phyloP scores from a whole-genome alignment of 1,140 invertebrate genomes.

The Dreissena rostriformis region DNA sequence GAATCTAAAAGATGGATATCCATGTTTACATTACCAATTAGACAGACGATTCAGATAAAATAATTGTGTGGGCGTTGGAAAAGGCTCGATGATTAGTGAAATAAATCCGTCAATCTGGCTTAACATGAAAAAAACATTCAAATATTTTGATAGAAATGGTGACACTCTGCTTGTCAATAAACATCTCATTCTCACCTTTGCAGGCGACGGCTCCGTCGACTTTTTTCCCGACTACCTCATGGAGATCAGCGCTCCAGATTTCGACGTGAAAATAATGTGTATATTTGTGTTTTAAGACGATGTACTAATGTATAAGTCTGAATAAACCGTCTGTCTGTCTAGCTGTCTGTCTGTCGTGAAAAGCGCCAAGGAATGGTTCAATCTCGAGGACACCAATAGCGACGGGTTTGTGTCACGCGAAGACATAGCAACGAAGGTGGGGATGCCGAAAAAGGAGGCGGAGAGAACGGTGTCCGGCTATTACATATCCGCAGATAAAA shows the following conservation, averaged over 20 bases:
- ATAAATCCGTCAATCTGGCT: too few species aligned
- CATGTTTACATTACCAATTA: too few species aligned
- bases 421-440: slow-evolving; percentile 66
- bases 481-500: slow-evolving; percentile 68
- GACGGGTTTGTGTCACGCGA: slow-evolving; percentile 68
- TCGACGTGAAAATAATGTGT: too few species aligned
- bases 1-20: too few species aligned
- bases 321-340: too few species aligned
- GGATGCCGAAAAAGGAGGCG: slow-evolving; percentile 62
- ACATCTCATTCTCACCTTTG: too few species aligned
- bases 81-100: too few species aligned
- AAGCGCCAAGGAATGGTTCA: slow-evolving; percentile 70
- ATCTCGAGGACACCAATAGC: slow-evolving; percentile 67
- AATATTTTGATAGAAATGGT: not conserved
- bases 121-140: not conserved
- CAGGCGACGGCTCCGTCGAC: slow-evolving; percentile 69
- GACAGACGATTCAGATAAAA: too few species aligned
- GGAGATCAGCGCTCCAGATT: slow-evolving; percentile 66
- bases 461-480: slow-evolving; percentile 66
- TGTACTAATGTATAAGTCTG: too few species aligned
- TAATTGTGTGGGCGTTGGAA: too few species aligned
- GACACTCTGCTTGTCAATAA: not conserved
- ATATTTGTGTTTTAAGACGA: too few species aligned
- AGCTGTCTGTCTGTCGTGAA: too few species aligned
- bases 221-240: slow-evolving; percentile 74